Evolutionary conservation across 2,113 vertebrate genomes (phyloP), one percentile per base, ranked within the genome.

Genomic region (Danionella cerebrum): DNA sequence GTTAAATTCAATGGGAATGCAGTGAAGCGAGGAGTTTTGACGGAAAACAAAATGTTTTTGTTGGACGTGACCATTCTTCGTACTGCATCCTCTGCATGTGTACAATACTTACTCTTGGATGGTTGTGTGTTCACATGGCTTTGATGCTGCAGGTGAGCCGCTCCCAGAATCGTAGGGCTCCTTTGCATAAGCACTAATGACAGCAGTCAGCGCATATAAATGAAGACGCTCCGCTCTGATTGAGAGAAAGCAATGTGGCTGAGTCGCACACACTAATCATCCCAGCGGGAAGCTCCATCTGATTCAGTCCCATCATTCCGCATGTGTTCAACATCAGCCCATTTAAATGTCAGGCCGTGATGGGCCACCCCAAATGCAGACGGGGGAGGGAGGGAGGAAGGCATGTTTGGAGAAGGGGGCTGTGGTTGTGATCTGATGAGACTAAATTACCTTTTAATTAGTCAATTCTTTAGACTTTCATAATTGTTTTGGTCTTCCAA

Each of bases 111-210:
- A 31, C 24, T 2, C 5, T 44, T 25, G 22, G 24, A 22, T 25
- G n/a, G 16, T 24, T 18, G 29, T 52, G 22, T 18, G 11, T 11
- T 2, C 24, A 21, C 45, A 31, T 55, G 62, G 24, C 88, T 90
- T 90, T 91, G 89, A 88, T 90, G 89, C 88, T 91, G 91, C 91
- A 94, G 91, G 91, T 94, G 90, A 91, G 90, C 88, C 88, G 83
- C 85, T 85, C 90, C 88, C 87, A 88, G 74, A 78, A 87, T 91
- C 78, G 73, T 89, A 86, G 58, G 85, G 83, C 87, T 86, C 55
- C 89, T 92, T 92, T 92, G 90, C 91, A 92, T 91, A 91, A 93
- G 91, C 91, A 89, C 92, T 92, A 92, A 92, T 92, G 90, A 92
- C 88, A 87, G 89, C 69, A 69, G 67, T 39, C 68, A 6, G 90